These are phyloP conservation scores for Erythrocercus mccallii DNA, from an alignment of 2,113 vertebrate genomes.

Conservation along the genomic window DNA sequence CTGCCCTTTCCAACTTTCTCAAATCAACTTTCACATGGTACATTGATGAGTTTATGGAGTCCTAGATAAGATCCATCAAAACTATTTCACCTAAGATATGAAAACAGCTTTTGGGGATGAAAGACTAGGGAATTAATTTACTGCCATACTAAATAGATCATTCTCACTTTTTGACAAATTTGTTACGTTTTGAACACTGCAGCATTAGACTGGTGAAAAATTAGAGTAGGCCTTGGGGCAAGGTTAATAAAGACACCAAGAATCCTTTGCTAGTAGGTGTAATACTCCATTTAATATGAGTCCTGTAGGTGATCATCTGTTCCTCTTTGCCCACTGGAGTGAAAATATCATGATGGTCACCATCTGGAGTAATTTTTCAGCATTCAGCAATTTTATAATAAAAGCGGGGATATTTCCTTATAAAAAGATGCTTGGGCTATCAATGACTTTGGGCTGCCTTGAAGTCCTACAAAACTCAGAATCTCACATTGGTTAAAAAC, in stretches of 20 bases:
- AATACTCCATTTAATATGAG: slow-evolving; percentile 7
- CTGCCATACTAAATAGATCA: background rate
- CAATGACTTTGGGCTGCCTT: background rate
- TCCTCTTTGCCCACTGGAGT: slow-evolving; percentile 26
- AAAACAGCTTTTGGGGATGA: background rate
- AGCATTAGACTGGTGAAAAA: background rate
- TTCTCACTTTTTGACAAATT: background rate
- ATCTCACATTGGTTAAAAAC: background rate
- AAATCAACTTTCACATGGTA: background rate
- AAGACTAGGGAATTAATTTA: background rate
- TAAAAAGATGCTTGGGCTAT: background rate
- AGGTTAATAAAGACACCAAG: slow-evolving; percentile 48
- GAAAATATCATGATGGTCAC: slow-evolving; percentile 38
- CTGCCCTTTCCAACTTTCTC: background rate
- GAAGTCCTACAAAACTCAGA: background rate
- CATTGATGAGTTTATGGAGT: background rate
- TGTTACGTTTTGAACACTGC: background rate
- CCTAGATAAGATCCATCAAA: background rate
- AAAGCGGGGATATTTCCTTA: background rate
- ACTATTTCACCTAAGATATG: background rate
- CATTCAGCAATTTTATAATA: background rate
- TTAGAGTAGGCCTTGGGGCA: slow-evolving; percentile 23
- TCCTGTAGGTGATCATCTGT: slow-evolving; percentile 44
- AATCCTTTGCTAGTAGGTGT: background rate
- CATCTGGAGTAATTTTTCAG: slow-evolving; percentile 47